Evolutionary conservation across 2,888 invertebrate genomes (phyloP), one percentile per base, ranked within the genome.

Genomic region (Helicoverpa assulta): DNA sequence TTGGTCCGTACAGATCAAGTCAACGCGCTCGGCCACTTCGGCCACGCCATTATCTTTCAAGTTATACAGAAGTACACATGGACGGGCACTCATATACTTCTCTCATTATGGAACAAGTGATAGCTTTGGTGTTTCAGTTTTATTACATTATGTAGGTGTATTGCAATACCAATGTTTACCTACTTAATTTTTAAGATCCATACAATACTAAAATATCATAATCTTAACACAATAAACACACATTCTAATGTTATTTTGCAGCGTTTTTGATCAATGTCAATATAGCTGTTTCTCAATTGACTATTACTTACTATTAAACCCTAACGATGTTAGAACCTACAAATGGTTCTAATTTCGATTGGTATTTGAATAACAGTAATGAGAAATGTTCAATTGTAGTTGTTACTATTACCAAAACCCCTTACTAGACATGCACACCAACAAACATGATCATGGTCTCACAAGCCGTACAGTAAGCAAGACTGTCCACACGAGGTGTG

Each of bases 61-160:
- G 77, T 62, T 62, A 73, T 14, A 43, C 65, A 47, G 52, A 14
- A 61, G 21, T 8, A 29, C 47, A 63, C 29, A 58, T 33, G 71
- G 77, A 68, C 61, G 58, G 73, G 65, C 29, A 63, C 51, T 29
- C 47, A 59, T n/a, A 37, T 43, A 57, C 6, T 29, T 51, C 50
- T 52, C 52, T 61, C 43, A 18, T 51, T 59, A 14, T 64, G 54
- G 51, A 64, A 57, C 26, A 75, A 52, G 56, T 54, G 61, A 58
- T 47, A 61, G 37, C 53, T 72, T 68, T 73, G 53, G 67, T 77
- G 76, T 65, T 71, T 14, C 16, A 51, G 18, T 50, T 74, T 66
- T 57, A 33, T 7, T 62, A 66, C 61, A 55, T 67, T 47, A 33
- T 33, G 33, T 26, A 62, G 12, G 43, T 43, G 14, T 43, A 43